These are phyloP conservation scores for Gymnorhina tibicen DNA, from an alignment of 2,113 vertebrate species.

Conservation along the genomic window DNA sequence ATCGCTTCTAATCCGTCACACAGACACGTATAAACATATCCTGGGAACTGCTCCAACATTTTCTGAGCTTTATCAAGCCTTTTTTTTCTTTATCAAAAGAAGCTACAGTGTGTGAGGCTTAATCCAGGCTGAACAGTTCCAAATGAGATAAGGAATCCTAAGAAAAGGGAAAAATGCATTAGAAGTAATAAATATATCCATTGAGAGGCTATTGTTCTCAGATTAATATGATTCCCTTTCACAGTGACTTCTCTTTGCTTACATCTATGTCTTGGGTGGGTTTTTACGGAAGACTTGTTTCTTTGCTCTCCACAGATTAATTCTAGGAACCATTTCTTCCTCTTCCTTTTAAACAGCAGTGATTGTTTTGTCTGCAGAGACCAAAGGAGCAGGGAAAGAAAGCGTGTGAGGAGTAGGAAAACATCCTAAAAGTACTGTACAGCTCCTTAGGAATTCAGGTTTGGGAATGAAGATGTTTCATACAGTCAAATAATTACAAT, in stretches of 20 bases:
- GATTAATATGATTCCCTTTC: neutral
- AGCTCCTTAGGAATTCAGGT: neutral
- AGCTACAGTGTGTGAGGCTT: neutral
- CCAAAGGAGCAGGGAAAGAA: neutral
- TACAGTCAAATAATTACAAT: neutral
- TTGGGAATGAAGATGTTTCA: neutral
- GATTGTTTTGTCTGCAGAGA: neutral
- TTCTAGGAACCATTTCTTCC: neutral
- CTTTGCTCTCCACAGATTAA: conserved; percentile 1
- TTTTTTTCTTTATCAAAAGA: conserved; percentile 9
- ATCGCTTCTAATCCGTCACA: conserved; percentile 51
- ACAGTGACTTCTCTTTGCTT: neutral
- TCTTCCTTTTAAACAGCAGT: neutral
- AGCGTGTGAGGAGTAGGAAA: neutral
- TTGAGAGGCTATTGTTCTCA: neutral
- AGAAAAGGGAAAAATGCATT: neutral
- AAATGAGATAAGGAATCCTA: conserved; percentile 34
- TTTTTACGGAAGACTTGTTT: neutral
- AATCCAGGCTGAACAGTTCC: conserved; percentile 33
- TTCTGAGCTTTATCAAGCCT: conserved; percentile 28
- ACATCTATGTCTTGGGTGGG: neutral
- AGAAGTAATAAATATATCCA: neutral
- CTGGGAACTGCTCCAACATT: conserved; percentile 59
- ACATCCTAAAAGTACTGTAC: neutral
- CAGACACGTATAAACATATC: conserved; percentile 44